Conservation (phyloP, 2,888 invertebrate genomes). For the Erebia epiphron region DNA sequence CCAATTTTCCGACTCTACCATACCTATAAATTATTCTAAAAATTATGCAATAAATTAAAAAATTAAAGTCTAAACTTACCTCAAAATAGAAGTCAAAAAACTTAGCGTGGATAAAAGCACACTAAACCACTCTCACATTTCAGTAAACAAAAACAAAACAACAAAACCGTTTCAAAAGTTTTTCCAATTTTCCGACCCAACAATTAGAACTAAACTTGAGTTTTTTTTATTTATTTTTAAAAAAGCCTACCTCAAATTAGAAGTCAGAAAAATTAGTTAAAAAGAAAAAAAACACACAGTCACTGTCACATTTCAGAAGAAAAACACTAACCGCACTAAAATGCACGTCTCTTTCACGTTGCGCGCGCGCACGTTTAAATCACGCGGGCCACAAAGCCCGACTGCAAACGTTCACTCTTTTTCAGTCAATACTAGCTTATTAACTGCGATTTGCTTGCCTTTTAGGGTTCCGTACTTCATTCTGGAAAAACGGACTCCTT, state of each 20-base stretch:
- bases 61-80: background rate
- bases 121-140: conserved; percentile 44
- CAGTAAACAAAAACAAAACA: conserved; percentile 37
- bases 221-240: background rate
- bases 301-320: conserved; percentile 45
- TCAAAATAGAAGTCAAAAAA: conserved; percentile 15
- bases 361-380: conserved; percentile 21
- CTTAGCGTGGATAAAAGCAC: background rate
- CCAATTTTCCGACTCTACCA: background rate
- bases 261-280: conserved; percentile 7
- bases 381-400: conserved; percentile 21
- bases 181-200: conserved; percentile 1
- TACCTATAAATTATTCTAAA: too few relatives aligned
- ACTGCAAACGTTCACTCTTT: conserved; percentile 16
- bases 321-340: conserved; percentile 45
- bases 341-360: conserved; percentile 13
- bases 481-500: too few relatives aligned
- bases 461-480: background rate
- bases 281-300: conserved; percentile 14
- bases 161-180: background rate
- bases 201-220: background rate
- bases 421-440: conserved; percentile 20
- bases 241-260: conserved; percentile 14
- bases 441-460: background rate
- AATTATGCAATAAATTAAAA: background rate